Conservation (phyloP, 2,113 vertebrate species). For the Datnioides undecimradiatus region DNA sequence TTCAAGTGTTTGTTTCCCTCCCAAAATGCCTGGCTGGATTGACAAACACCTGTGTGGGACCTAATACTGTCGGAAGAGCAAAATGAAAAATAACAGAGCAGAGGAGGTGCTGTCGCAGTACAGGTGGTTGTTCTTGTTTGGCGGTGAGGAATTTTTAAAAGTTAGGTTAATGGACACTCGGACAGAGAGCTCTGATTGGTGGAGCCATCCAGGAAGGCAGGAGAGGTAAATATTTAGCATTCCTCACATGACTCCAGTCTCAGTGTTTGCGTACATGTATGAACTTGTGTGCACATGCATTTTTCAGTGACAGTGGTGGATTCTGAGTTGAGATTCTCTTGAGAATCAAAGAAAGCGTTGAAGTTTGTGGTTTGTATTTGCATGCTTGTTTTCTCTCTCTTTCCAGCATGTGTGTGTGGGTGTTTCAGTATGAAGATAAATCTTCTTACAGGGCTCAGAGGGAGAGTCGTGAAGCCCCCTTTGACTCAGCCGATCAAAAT, state of each 20-base stretch:
- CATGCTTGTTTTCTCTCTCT: background rate
- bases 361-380: background rate
- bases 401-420: background rate
- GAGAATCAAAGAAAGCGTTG: background rate
- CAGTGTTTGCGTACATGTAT: slow-evolving; percentile 53
- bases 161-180: slow-evolving; percentile 37
- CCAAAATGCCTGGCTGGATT: background rate
- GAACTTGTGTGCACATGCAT: slow-evolving; percentile 30
- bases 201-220: slow-evolving; percentile 37
- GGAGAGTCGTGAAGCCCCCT: slow-evolving; percentile 7
- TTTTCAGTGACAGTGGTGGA: background rate
- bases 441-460: background rate
- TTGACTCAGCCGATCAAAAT: slow-evolving; percentile 20
- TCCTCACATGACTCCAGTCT: slow-evolving; percentile 73
- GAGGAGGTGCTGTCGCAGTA: background rate
- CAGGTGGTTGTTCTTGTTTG: background rate
- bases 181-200: slow-evolving; percentile 27
- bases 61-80: background rate
- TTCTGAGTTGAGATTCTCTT: background rate
- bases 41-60: slow-evolving; percentile 6
- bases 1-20: slow-evolving; percentile 58
- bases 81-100: background rate
- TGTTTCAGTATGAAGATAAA: background rate
- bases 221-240: slow-evolving; percentile 84
- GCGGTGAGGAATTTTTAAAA: background rate